Evolutionary conservation across 2,797 vertebrate genomes (phyloP).

Genomic region (Etheostoma nigrum): DNA sequence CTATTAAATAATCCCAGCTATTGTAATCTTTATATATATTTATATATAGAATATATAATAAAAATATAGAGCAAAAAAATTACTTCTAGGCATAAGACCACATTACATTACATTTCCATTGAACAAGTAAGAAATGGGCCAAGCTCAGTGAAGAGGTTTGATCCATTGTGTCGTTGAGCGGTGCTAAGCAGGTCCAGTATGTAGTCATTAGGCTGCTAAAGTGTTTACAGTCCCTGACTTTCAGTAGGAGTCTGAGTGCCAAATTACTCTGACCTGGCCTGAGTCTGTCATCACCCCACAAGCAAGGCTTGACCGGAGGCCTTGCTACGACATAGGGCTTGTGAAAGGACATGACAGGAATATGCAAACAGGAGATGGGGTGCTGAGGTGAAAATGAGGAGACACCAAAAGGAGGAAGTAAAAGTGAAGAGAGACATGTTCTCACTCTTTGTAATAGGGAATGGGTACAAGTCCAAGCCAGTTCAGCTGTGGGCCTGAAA

Average conservation of each 20-base stretch:
- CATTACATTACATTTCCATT: conserved; percentile 82
- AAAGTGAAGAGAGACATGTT: conserved; percentile 29
- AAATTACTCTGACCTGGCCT: conserved; percentile 50
- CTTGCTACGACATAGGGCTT: conserved; percentile 57
- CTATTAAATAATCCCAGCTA: conserved; percentile 95
- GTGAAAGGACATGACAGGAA: conserved; percentile 54
- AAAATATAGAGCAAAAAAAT: conserved; percentile 85
- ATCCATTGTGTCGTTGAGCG: conserved; percentile 62
- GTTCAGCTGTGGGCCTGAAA: conserved; percentile 65
- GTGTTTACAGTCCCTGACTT: conserved; percentile 60
- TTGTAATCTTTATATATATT: conserved; percentile 87
- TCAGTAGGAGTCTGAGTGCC: conserved; percentile 58
- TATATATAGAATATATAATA: conserved; percentile 89
- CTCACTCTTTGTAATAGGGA: conserved; percentile 52
- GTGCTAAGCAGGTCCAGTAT: conserved; percentile 67
- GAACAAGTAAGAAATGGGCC: conserved; percentile 78
- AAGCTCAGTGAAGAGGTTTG: conserved; percentile 59
- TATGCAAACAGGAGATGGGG: conserved; percentile 50
- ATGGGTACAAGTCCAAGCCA: conserved; percentile 65
- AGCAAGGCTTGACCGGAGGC: conserved; percentile 49
- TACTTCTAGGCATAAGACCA: conserved; percentile 85
- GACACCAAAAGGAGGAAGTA: conserved; percentile 32
- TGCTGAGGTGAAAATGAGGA: conserved; percentile 50
- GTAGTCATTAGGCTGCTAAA: conserved; percentile 56
- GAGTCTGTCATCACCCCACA: conserved; percentile 51